Percentiles rank a stretch among this genome's conserved stretches.
Conservation (phyloP, 1,140 invertebrate species). For the Leptinotarsa defecta region DNA sequence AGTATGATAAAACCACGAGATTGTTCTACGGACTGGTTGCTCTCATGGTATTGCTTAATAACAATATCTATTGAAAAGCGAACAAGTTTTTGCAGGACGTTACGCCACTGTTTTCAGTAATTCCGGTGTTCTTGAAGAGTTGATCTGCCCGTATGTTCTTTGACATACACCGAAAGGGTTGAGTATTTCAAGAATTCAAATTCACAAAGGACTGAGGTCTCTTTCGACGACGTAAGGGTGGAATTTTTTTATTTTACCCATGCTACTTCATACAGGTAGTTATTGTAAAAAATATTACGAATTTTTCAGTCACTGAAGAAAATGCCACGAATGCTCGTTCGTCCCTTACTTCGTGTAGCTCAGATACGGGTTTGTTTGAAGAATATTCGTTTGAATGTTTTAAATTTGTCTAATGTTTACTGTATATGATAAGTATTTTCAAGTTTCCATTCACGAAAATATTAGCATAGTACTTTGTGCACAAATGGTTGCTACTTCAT, state of each 20-base stretch:
- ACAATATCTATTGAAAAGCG: too few relatives aligned
- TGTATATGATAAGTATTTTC: too few relatives aligned
- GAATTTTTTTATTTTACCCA: conserved; percentile 16
- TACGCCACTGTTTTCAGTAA: conserved; percentile 13
- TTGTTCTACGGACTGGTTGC: too few relatives aligned
- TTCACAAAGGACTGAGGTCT: conserved; percentile 40
- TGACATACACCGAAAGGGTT: conserved; percentile 32
- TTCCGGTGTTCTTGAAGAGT: conserved; percentile 23
- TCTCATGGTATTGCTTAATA: too few relatives aligned
- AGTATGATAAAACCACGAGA: too few relatives aligned
- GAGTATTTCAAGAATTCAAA: conserved; percentile 41
- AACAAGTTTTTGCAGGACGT: neutral
- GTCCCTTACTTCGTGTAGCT: neutral
- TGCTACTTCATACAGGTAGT: conserved; percentile 20
- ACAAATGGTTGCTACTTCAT: too few relatives aligned
- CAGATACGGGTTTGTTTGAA: conserved; percentile 6
- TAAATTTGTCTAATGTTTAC: neutral
- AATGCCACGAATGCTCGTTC: conserved; percentile 15
- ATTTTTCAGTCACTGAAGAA: conserved; percentile 20
- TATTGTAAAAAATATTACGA: conserved; percentile 22
- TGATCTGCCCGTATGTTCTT: conserved; percentile 37
- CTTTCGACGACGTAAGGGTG: conserved; percentile 29
- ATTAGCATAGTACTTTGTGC: too few relatives aligned
- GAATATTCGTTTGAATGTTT: neutral
- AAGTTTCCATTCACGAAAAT: too few relatives aligned